These are phyloP conservation scores for Bombus turneri DNA, from an alignment of 1,140 invertebrate species.

Conservation along the genomic window DNA sequence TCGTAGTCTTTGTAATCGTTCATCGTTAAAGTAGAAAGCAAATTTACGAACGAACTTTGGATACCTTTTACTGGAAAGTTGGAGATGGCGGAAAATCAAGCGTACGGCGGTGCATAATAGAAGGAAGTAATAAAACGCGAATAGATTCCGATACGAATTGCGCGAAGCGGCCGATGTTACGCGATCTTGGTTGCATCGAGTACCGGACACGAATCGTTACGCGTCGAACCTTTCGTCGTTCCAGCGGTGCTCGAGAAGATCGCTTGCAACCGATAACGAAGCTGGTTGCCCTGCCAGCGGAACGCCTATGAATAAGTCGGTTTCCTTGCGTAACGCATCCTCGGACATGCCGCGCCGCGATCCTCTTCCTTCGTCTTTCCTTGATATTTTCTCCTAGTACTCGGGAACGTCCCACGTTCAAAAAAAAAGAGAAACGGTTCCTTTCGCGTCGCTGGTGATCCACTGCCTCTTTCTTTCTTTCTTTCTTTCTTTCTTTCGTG, in stretches of 20 bases:
- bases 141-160: slow-evolving; percentile 16
- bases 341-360: slow-evolving; percentile 21
- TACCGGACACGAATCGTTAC: slow-evolving; percentile 71
- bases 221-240: slow-evolving; percentile 65
- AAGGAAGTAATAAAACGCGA: slow-evolving; percentile 2
- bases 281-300: slow-evolving; percentile 31
- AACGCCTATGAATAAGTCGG: slow-evolving; percentile 56
- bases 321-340: slow-evolving; percentile 61
- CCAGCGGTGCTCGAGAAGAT: slow-evolving; percentile 58
- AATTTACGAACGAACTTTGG: neutral
- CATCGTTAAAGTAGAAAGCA: neutral
- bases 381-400: neutral
- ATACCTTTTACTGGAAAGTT: neutral
- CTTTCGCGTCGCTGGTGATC: neutral
- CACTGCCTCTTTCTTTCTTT: neutral
- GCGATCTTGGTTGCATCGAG: slow-evolving; percentile 55
- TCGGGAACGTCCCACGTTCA: neutral
- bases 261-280: slow-evolving; percentile 50
- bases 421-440: neutral
- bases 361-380: slow-evolving; percentile 17
- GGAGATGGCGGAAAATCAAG: too few relatives aligned
- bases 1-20: neutral
- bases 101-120: neutral
- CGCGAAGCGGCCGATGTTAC: slow-evolving; percentile 37
- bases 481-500: neutral